Conservation (phyloP, 2,888 invertebrate genomes). For the Cataglyphis altisquamis region DNA sequence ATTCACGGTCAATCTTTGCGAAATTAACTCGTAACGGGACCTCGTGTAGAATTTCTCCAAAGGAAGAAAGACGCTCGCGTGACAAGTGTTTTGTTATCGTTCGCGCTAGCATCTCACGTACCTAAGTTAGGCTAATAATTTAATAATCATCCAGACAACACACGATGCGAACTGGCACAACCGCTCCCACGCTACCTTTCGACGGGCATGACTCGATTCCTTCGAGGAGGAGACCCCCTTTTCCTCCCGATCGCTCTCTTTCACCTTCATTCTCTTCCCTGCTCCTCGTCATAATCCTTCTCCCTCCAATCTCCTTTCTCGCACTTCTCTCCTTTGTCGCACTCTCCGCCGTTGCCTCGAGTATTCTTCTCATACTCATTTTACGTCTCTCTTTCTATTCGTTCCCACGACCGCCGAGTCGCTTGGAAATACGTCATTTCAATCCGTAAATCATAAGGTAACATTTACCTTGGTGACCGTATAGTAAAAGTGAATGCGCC, state of each 20-base stretch:
- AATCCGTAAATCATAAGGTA: conserved; percentile 68
- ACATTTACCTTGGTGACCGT: conserved; percentile 61
- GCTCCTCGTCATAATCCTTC: conserved; percentile 50
- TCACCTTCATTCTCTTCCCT: conserved; percentile 68
- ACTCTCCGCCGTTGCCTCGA: conserved; percentile 51
- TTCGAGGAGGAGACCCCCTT: background rate
- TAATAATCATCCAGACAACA: conserved; percentile 77
- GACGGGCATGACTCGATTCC: conserved; percentile 82
- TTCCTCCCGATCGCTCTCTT: conserved; percentile 66
- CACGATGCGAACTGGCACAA: conserved; percentile 75
- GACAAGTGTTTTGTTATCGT: conserved; percentile 4
- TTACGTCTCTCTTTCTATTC: conserved; percentile 72
- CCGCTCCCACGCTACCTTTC: conserved; percentile 85
- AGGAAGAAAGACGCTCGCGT: conserved; percentile 7
- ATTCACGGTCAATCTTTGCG: conserved; percentile 17
- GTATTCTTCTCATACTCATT: conserved; percentile 76
- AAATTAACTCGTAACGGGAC: conserved; percentile 46
- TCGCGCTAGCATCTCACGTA: conserved; percentile 29
- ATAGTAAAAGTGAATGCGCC: conserved; percentile 75
- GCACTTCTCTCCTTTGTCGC: conserved; percentile 47
- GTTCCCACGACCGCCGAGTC: conserved; percentile 75
- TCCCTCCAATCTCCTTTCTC: conserved; percentile 52
- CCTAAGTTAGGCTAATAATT: conserved; percentile 70
- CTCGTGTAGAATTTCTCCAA: conserved; percentile 32
- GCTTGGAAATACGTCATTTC: conserved; percentile 69